Conservation (phyloP, 2,797 vertebrate species). For the Corythornis leucogaster region DNA sequence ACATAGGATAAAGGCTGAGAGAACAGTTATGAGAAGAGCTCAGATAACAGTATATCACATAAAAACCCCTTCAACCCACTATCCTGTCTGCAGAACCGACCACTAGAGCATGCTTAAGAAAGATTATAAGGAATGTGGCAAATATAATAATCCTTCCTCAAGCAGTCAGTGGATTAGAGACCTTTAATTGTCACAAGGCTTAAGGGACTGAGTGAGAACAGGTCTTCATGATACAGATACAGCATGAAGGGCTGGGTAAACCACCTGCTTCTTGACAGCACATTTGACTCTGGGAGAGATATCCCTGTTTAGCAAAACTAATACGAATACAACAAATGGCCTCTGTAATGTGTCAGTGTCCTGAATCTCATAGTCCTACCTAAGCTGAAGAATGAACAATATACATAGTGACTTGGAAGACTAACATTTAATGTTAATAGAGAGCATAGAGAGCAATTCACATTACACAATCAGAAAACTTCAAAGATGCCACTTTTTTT, state of each 20-base stretch:
- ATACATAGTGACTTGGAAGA: neutral
- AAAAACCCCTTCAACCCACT: conserved; percentile 3
- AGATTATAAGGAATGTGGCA: neutral
- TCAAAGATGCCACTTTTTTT: neutral
- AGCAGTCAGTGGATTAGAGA: conserved; percentile 6
- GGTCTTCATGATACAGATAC: neutral
- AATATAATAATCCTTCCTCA: conserved; percentile 31
- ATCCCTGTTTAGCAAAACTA: neutral
- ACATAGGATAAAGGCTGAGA: conserved; percentile 11
- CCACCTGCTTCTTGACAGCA: fast-evolving
- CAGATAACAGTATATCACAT: neutral
- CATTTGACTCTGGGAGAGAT: neutral
- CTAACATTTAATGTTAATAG: neutral
- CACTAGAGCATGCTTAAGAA: neutral
- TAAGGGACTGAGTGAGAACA: neutral
- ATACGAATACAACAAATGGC: neutral
- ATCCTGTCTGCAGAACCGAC: conserved; percentile 5
- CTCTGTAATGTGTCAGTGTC: neutral
- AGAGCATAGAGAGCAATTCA: neutral
- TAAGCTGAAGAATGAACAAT: neutral
- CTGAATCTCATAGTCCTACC: neutral
- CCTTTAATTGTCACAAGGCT: conserved; percentile 12
- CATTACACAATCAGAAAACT: neutral
- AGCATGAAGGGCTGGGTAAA: neutral
- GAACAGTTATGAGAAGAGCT: neutral